A percentile compares a stretch with the other conserved stretches of the same genome.
Conservation (phyloP, 2,113 vertebrate genomes). For the Thermophis baileyi region DNA sequence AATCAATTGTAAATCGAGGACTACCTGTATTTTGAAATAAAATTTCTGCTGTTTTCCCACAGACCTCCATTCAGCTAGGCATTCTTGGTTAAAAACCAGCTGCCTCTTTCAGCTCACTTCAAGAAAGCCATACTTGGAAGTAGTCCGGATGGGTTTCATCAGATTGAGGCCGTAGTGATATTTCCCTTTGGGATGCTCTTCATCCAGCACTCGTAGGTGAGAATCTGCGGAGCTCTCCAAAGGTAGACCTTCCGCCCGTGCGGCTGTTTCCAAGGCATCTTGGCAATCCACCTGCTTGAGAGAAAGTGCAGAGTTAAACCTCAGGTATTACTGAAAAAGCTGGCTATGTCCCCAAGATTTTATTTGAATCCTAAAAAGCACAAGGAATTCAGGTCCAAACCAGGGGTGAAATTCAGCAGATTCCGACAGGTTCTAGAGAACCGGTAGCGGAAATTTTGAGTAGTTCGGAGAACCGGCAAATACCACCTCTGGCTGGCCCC, state of each 20-base stretch:
- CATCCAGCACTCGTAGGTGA: constrained; percentile 76
- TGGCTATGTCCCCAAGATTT: not conserved
- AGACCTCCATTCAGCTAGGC: not conserved
- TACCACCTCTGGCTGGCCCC: too few species aligned
- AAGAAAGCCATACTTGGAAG: constrained; percentile 78
- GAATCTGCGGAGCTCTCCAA: constrained; percentile 74
- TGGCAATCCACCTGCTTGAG: constrained; percentile 70
- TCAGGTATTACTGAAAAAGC: not conserved
- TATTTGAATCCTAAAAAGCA: not conserved
- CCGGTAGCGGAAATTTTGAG: too few species aligned
- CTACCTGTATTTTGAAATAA: not conserved
- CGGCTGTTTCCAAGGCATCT: constrained; percentile 85
- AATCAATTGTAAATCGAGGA: not conserved
- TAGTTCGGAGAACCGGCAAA: too few species aligned
- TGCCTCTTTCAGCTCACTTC: constrained; percentile 11
- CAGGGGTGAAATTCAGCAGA: too few species aligned
- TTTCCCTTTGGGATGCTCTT: constrained; percentile 77
- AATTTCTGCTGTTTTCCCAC: constrained; percentile 10
- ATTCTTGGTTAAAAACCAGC: constrained; percentile 15
- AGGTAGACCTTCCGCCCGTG: constrained; percentile 80
- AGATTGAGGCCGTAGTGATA: constrained; percentile 77
- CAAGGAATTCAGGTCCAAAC: not conserved
- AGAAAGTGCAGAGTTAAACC: not conserved
- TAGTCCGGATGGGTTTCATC: constrained; percentile 81
- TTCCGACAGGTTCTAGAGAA: too few species aligned